Percentiles rank a stretch among this genome's conserved stretches.
phyloP scores from a whole-genome alignment of 2,888 invertebrate genomes.

The Hirtodrosophila cameraria region DNA sequence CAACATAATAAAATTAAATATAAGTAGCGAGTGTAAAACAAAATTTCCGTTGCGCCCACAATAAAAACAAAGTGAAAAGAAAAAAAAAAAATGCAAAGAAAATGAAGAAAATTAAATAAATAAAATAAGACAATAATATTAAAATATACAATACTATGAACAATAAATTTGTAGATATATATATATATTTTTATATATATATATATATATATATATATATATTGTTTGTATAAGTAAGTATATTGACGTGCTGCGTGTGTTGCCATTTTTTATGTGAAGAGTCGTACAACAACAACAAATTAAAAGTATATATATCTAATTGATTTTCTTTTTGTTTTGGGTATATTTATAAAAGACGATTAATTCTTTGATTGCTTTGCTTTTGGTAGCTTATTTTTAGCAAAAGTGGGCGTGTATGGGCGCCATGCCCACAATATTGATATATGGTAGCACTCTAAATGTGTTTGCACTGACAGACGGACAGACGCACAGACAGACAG shows the following conservation, averaged over 20 bases:
- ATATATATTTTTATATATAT: neutral
- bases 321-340: conserved; percentile 44
- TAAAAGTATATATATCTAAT: conserved; percentile 33
- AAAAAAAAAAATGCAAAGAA: conserved; percentile 18
- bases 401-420: conserved; percentile 60
- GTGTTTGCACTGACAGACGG: conserved; percentile 11
- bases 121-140: conserved; percentile 43
- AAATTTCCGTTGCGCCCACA: conserved; percentile 68
- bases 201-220: neutral
- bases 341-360: conserved; percentile 67
- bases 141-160: conserved; percentile 30
- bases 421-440: conserved; percentile 42
- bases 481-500: conserved; percentile 7
- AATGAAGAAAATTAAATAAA: conserved; percentile 27
- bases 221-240: conserved; percentile 1
- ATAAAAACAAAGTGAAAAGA: conserved; percentile 37
- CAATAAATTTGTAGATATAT: conserved; percentile 8
- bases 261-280: conserved; percentile 29
- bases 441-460: conserved; percentile 56
- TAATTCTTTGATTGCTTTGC: conserved; percentile 52
- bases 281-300: neutral
- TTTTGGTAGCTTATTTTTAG: conserved; percentile 56
- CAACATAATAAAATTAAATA: conserved; percentile 70
- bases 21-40: conserved; percentile 65
- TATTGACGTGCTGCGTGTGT: conserved; percentile 18